A percentile compares a stretch with the other conserved stretches of the same genome.
These are phyloP conservation scores for Oscheius myriophilus DNA, from an alignment of 2,888 invertebrate species.

Conservation along the genomic window DNA sequence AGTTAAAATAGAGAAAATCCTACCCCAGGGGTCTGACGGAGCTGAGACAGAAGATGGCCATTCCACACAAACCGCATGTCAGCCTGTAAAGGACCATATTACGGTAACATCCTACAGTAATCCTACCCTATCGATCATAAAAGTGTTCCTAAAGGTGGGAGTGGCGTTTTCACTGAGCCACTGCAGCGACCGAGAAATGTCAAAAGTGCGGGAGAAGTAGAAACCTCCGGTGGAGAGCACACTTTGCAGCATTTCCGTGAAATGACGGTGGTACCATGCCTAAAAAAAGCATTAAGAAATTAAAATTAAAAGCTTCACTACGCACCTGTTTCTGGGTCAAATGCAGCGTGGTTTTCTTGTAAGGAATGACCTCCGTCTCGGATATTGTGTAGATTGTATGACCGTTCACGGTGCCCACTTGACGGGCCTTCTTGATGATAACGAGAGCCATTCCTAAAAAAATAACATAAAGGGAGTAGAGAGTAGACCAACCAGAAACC, in stretches of 20 bases:
- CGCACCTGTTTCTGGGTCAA: slow-evolving; percentile 82
- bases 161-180: slow-evolving; percentile 71
- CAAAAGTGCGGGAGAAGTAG: slow-evolving; percentile 86
- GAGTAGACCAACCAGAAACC: slow-evolving; percentile 50
- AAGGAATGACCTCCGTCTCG: slow-evolving; percentile 78
- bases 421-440: slow-evolving; percentile 59
- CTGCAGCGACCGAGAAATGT: slow-evolving; percentile 50
- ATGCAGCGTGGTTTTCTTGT: slow-evolving; percentile 84
- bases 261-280: slow-evolving; percentile 81
- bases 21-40: slow-evolving; percentile 48
- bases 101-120: slow-evolving; percentile 20
- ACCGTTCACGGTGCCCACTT: slow-evolving; percentile 64
- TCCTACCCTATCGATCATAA: slow-evolving; percentile 57
- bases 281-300: slow-evolving; percentile 36
- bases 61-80: slow-evolving; percentile 95
- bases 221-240: slow-evolving; percentile 86
- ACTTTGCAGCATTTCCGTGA: slow-evolving; percentile 85
- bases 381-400: slow-evolving; percentile 62
- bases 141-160: slow-evolving; percentile 54
- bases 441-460: slow-evolving; percentile 53
- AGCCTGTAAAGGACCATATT: slow-evolving; percentile 73
- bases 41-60: slow-evolving; percentile 76
- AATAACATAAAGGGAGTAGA: neutral
- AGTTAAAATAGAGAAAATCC: neutral
- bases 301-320: slow-evolving; percentile 1